Evolutionary conservation across 1,140 invertebrate species (phyloP), one percentile per base, ranked within the genome.

Genomic region (Yoshiicerus persimilis): DNA sequence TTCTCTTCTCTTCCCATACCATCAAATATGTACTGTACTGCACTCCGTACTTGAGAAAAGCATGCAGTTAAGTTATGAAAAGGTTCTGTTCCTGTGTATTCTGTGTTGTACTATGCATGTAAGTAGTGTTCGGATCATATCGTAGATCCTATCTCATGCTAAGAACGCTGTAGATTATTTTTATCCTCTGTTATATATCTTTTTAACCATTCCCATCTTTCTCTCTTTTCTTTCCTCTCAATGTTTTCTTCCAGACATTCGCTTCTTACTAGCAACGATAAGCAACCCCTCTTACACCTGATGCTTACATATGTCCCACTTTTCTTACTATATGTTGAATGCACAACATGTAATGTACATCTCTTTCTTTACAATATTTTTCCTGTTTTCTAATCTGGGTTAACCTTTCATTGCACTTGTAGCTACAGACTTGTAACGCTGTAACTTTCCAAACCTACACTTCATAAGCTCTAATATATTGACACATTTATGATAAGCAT

Each of bases 181-280:
- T 80, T 80, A 80, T 80, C 30, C 75, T 36, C 75, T 4, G 32
- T 80, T 80, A 80, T 80, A 80, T 80, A 80, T 80, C 75, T 80
- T 80, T 80, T 80, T 80, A 80, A 80, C 75, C 75, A 80, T 80
- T 80, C 3, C 75, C 75, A 80, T 80, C 75, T 38, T 80, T 80
- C 75, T 80, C 75, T 38, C 75, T 38, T 80, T 80, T 80, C 75
- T 80, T 80, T n/a, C 5, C 75, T 80, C 75, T 80, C 75, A 80
- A n/a, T 38, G 32, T 34, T 80, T 30, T 80, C 38, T 34, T 38
- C 16, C 75, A 80, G 75, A 80, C 75, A 80, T 80, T 38, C 75
- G 13, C 32, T 80, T 80, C 75, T 36, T 80, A 38, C 30, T 20
- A 13, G n/a, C 20, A 34, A 80, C 25, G 66, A 70, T 16, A 70